Evolutionary conservation across 2,113 vertebrate species (phyloP).

Genomic region (Raja brachyura): DNA sequence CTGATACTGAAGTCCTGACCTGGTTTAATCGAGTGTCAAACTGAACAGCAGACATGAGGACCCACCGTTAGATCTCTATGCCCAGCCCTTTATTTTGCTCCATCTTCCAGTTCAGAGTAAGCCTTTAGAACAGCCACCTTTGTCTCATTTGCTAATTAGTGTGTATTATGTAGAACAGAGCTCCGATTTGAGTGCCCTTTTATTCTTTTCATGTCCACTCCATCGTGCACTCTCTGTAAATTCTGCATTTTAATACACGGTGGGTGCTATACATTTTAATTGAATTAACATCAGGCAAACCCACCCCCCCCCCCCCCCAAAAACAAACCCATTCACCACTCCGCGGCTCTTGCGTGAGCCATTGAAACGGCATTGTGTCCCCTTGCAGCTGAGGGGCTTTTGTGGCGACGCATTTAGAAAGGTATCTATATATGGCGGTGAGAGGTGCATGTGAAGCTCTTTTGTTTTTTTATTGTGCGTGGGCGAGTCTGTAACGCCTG

Average conservation of each 20-base stretch:
- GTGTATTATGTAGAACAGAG: neutral
- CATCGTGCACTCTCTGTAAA: neutral
- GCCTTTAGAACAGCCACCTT: neutral
- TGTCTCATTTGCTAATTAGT: conserved; percentile 17
- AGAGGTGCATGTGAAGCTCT: neutral
- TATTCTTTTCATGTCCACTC: conserved; percentile 17
- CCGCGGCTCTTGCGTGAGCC: neutral
- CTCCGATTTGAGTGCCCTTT: neutral
- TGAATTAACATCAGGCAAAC: neutral
- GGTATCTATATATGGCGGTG: conserved; percentile 13
- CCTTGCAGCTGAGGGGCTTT: neutral
- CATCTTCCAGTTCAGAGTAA: neutral
- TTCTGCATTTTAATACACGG: neutral
- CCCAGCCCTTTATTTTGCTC: neutral
- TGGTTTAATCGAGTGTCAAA: neutral
- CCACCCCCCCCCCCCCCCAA: neutral
- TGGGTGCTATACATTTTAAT: conserved; percentile 16
- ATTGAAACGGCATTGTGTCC: conserved; percentile 25
- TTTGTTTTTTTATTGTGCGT: neutral
- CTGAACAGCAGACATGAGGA: neutral
- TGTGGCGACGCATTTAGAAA: neutral
- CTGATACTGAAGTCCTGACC: neutral
- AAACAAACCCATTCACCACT: neutral
- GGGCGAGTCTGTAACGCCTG: neutral
- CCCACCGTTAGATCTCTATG: neutral